Evolutionary conservation across 1,140 invertebrate genomes (phyloP).

Genomic region (Drosophila nigromelanica): DNA sequence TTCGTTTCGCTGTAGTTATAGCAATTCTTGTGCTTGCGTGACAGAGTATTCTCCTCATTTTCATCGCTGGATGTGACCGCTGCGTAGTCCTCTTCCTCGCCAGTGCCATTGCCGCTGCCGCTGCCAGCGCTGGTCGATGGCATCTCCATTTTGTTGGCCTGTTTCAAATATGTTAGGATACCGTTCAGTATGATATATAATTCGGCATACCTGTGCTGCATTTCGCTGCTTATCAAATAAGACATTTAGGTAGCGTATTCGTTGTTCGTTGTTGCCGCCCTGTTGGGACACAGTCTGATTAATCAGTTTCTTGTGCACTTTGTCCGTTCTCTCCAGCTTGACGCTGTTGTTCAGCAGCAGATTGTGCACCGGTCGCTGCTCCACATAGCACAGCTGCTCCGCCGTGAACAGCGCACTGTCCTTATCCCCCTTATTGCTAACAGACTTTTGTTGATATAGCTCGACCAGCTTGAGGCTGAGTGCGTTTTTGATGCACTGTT

Average conservation of each 20-base stretch:
- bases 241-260: constrained; percentile 67
- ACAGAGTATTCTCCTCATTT: constrained; percentile 57
- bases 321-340: constrained; percentile 56
- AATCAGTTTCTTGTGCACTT: constrained; percentile 68
- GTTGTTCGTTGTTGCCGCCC: constrained; percentile 43
- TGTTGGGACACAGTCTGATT: constrained; percentile 46
- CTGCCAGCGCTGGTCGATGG: constrained; percentile 43
- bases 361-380: constrained; percentile 66
- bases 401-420: constrained; percentile 62
- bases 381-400: constrained; percentile 59
- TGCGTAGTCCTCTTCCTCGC: constrained; percentile 65
- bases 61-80: constrained; percentile 67
- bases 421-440: constrained; percentile 39
- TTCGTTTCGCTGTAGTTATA: constrained; percentile 80
- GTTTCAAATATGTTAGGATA: background rate
- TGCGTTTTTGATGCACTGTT: constrained; percentile 74
- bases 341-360: constrained; percentile 55
- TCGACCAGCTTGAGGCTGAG: constrained; percentile 69
- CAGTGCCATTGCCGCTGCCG: constrained; percentile 47
- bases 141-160: constrained; percentile 32
- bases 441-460: constrained; percentile 57
- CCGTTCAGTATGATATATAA: background rate
- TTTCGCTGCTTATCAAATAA: constrained; percentile 66
- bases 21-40: constrained; percentile 65
- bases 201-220: constrained; percentile 7